Conservation (phyloP, 2,113 vertebrate genomes). For the Actenoides lindsayi region DNA sequence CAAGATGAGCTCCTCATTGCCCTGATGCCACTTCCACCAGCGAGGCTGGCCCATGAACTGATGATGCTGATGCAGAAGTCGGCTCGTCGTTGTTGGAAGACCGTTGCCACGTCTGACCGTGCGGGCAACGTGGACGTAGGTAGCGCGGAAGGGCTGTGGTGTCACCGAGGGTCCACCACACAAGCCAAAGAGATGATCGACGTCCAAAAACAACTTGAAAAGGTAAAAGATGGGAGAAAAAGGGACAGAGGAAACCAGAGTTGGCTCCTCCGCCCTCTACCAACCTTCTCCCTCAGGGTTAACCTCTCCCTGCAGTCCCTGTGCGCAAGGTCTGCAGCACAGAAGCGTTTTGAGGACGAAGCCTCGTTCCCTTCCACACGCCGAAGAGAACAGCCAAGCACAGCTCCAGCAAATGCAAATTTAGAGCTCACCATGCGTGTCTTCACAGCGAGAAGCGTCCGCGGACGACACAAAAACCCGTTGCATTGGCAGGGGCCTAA, state of each 20-base stretch:
- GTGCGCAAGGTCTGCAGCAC: neutral
- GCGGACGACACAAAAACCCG: neutral
- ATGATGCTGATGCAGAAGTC: neutral
- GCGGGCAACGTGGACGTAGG: fast-evolving
- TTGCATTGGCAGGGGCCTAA: neutral
- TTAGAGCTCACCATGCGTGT: neutral
- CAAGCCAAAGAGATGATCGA: fast-evolving
- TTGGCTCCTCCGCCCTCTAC: neutral
- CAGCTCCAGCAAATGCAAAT: neutral
- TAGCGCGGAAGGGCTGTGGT: fast-evolving
- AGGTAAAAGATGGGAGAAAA: neutral
- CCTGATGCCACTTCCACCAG: neutral
- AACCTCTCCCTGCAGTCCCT: neutral
- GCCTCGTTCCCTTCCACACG: neutral
- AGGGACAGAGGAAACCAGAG: neutral
- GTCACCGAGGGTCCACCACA: neutral
- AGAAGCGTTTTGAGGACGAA: neutral
- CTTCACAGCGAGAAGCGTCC: neutral
- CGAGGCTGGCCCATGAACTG: fast-evolving
- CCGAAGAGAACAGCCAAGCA: neutral
- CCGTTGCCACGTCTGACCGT: fast-evolving
- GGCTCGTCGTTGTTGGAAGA: neutral
- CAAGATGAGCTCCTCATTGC: neutral
- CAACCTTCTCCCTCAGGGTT: neutral
- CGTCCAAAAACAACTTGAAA: neutral